phyloP scores from a whole-genome alignment of 2,888 invertebrate species.

The Sylvicola cinctus region DNA sequence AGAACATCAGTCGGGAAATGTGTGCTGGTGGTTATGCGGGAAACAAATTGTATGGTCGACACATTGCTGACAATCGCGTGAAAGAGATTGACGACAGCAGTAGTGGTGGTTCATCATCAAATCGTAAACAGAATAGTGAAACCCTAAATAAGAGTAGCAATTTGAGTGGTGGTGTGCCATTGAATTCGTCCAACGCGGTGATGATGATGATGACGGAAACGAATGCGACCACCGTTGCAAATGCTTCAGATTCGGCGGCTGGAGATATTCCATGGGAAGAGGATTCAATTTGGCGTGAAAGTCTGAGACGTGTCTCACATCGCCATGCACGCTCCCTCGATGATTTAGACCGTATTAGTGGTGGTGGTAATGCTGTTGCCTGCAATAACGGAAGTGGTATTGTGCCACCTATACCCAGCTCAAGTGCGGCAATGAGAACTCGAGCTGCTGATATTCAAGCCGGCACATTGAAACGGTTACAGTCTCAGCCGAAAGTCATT shows the following conservation, averaged over 20 bases:
- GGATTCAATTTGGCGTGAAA: slow-evolving; percentile 62
- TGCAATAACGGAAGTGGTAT: slow-evolving; percentile 7
- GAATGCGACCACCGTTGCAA: background rate
- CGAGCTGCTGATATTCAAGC: slow-evolving; percentile 5
- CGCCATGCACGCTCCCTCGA: slow-evolving; percentile 67
- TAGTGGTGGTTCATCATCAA: slow-evolving; percentile 3
- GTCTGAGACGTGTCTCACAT: slow-evolving; percentile 54
- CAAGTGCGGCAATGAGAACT: background rate
- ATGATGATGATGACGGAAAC: background rate
- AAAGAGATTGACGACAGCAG: background rate
- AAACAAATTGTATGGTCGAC: slow-evolving; percentile 3
- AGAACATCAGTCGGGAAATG: slow-evolving; percentile 8
- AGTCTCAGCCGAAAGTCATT: slow-evolving; percentile 10
- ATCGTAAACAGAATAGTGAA: slow-evolving; percentile 4
- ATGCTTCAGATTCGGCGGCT: slow-evolving; percentile 18
- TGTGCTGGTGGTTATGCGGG: slow-evolving; percentile 1
- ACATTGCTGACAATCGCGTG: background rate
- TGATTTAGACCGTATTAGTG: slow-evolving; percentile 41
- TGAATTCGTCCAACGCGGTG: too few relatives aligned
- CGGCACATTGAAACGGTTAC: slow-evolving; percentile 11
- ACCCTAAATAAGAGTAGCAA: slow-evolving; percentile 11
- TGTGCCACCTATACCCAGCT: background rate
- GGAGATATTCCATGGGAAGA: slow-evolving; percentile 68
- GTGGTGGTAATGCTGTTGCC: background rate
- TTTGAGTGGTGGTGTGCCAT: slow-evolving; percentile 11